phyloP scores from a whole-genome alignment of 2,113 vertebrate species.

The Microcebus lehilahytsara region DNA sequence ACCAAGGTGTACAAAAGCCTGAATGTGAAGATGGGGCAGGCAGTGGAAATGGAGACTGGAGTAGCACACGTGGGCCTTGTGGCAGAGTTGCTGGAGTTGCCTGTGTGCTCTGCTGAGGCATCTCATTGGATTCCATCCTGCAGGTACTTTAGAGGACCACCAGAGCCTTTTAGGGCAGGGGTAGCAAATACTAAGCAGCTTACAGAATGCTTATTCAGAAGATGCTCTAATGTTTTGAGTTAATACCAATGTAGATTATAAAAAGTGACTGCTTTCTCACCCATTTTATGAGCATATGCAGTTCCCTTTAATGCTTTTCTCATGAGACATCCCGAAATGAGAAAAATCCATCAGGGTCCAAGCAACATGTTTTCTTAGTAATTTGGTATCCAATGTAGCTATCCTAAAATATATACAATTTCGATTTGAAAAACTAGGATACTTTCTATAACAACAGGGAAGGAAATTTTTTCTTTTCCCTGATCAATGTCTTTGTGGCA shows the following conservation, averaged over 20 bases:
- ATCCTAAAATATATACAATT: not conserved
- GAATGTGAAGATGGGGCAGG: rapidly evolving
- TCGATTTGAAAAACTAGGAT: not conserved
- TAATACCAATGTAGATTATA: too few relatives aligned
- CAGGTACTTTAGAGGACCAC: not conserved
- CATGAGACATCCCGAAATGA: not conserved
- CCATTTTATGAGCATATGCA: not conserved
- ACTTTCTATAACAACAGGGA: not conserved
- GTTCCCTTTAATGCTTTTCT: not conserved
- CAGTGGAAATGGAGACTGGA: too few relatives aligned
- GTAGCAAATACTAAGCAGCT: not conserved
- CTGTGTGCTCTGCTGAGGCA: rapidly evolving
- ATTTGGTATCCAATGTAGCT: not conserved
- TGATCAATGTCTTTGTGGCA: not conserved
- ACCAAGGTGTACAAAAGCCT: rapidly evolving
- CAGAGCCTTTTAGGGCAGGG: not conserved
- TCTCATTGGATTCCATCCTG: rapidly evolving
- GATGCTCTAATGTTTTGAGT: not conserved
- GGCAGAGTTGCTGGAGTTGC: rapidly evolving
- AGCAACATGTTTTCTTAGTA: not conserved
- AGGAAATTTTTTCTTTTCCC: not conserved
- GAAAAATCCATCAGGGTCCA: not conserved
- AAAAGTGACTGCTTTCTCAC: not conserved
- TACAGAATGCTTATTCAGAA: not conserved
- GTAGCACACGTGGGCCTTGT: rapidly evolving